Evolutionary conservation across 92 coral and sea anemone species (phyloP).

Genomic region (Palythoa heliodiscus): DNA sequence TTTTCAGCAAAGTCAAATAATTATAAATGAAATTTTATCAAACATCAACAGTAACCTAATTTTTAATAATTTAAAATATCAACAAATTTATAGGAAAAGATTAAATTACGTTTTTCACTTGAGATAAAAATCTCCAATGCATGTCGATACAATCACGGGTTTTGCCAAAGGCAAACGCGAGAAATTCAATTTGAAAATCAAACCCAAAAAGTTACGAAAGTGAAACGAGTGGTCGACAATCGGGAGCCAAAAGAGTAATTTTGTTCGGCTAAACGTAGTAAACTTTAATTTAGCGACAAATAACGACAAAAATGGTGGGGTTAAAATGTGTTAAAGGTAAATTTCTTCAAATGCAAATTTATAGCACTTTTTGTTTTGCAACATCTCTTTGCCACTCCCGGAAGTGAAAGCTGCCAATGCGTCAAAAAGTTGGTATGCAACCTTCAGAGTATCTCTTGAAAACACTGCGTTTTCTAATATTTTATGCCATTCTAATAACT

Average conservation of each 20-base stretch:
- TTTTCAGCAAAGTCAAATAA: no score
- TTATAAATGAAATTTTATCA: no score
- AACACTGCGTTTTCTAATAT: background rate
- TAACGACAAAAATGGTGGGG: background rate
- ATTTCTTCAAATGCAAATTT: background rate
- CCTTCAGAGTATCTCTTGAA: no score
- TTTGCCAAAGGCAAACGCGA: no score
- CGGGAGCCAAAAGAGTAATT: background rate
- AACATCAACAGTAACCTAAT: no score
- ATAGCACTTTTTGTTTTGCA: background rate
- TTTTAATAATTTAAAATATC: no score
- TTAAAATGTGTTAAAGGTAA: background rate
- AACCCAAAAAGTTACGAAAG: no score
- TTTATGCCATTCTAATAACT: background rate
- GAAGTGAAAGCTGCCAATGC: constrained; percentile 34
- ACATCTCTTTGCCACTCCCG: constrained; percentile 22
- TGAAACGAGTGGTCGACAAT: background rate
- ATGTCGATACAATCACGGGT: no score
- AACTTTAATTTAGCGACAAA: background rate
- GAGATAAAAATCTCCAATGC: no score
- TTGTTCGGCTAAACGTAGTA: background rate
- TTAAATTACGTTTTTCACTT: no score
- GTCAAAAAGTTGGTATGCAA: constrained; percentile 2
- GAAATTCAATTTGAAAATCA: no score
- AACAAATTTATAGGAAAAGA: no score